Conservation (phyloP, 2,797 vertebrate genomes). For the Syncerus caffer region DNA sequence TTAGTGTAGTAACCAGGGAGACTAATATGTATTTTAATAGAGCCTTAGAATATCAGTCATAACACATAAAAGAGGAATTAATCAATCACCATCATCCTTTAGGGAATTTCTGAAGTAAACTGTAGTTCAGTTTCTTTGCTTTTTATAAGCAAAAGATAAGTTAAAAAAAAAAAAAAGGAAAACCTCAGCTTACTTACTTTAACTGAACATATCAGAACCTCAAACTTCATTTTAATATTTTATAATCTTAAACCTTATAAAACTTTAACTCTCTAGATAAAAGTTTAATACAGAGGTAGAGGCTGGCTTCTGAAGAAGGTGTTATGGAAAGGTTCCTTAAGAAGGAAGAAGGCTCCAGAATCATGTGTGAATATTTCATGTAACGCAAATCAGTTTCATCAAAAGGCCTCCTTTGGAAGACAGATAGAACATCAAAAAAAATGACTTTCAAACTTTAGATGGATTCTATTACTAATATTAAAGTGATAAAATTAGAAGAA, state of each 20-base stretch:
- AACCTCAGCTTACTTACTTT: conserved; percentile 35
- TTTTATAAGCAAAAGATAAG: not conserved
- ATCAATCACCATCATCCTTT: not conserved
- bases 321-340: conserved; percentile 65
- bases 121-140: not conserved
- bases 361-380: conserved; percentile 77
- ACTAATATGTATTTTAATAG: conserved; percentile 32
- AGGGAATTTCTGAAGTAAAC: not conserved
- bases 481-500: not conserved
- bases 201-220: conserved; percentile 62
- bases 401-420: conserved; percentile 40
- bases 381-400: conserved; percentile 56
- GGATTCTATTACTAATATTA: conserved; percentile 29
- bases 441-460: conserved; percentile 60
- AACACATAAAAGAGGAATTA: not conserved
- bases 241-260: conserved; percentile 81
- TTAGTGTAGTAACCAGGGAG: not conserved
- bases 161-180: not conserved
- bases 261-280: conserved; percentile 81
- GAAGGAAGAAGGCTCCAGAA: conserved; percentile 62
- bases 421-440: conserved; percentile 43
- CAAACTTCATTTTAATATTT: conserved; percentile 81
- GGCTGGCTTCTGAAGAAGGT: conserved; percentile 71
- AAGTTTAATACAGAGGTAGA: conserved; percentile 79
- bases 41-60: not conserved